phyloP scores from a whole-genome alignment of 2,888 invertebrate genomes.

The Cephus pygmeus region DNA sequence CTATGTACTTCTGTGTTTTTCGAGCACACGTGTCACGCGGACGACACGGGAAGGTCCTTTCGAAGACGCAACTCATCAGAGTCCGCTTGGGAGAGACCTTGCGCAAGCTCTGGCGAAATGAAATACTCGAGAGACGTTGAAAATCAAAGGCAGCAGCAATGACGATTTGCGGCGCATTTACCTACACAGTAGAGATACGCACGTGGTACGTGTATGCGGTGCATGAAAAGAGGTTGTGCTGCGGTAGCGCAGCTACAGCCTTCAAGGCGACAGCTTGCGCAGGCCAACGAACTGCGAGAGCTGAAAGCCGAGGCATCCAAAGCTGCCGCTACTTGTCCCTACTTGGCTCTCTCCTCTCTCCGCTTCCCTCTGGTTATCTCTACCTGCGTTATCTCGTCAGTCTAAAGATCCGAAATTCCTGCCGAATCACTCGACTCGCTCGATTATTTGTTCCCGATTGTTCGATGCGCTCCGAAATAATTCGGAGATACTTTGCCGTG shows the following conservation, averaged over 20 bases:
- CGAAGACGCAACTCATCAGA: too few relatives aligned
- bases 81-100: too few relatives aligned
- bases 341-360: background rate
- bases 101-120: too few relatives aligned
- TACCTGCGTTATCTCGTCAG: too few relatives aligned
- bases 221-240: conserved; percentile 46
- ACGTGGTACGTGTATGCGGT: conserved; percentile 38
- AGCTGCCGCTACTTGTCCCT: background rate
- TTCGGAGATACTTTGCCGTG: background rate
- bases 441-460: background rate
- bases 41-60: too few relatives aligned
- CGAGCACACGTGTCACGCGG: too few relatives aligned
- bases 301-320: background rate
- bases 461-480: background rate
- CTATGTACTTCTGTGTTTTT: too few relatives aligned
- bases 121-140: too few relatives aligned
- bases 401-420: background rate
- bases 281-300: conserved; percentile 55
- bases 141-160: too few relatives aligned
- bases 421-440: background rate
- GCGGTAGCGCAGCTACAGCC: conserved; percentile 40
- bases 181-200: too few relatives aligned
- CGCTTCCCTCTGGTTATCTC: too few relatives aligned
- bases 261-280: conserved; percentile 61
- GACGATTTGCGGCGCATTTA: too few relatives aligned